Percentiles rank a stretch among this genome's conserved stretches.
phyloP scores from a whole-genome alignment of 2,113 vertebrate genomes.

The Callospermophilus lateralis region DNA sequence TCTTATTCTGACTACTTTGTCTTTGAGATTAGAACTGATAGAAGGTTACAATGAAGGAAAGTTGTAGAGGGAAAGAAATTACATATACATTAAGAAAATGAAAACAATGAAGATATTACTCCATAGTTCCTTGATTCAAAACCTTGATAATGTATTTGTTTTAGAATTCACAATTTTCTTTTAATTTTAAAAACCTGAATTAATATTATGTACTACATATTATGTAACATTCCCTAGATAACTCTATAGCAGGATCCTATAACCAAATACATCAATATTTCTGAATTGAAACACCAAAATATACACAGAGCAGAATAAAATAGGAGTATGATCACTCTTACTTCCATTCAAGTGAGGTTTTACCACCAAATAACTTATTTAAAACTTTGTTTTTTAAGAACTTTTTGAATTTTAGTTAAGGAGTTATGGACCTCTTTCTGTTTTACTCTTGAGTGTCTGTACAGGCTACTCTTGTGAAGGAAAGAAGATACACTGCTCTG shows the following conservation, averaged over 20 bases:
- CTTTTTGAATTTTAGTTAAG: slow-evolving; percentile 23
- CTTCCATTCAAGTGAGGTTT: slow-evolving; percentile 30
- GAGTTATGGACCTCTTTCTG: background rate
- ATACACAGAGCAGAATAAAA: background rate
- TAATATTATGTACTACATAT: background rate
- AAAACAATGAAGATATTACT: background rate
- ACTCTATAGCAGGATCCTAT: background rate
- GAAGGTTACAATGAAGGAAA: background rate
- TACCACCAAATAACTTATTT: background rate
- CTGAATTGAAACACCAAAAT: slow-evolving; percentile 22
- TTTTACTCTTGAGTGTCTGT: slow-evolving; percentile 23
- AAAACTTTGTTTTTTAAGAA: slow-evolving; percentile 16
- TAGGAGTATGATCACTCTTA: slow-evolving; percentile 18
- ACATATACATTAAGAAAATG: background rate
- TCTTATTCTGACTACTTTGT: background rate
- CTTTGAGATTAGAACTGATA: background rate
- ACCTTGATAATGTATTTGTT: slow-evolving; percentile 27
- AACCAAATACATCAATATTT: slow-evolving; percentile 13
- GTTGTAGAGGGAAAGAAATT: background rate
- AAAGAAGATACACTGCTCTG: background rate
- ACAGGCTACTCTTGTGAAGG: background rate
- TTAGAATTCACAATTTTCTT: slow-evolving; percentile 36
- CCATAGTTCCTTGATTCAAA: background rate
- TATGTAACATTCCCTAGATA: background rate
- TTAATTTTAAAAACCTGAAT: slow-evolving; percentile 30